Percentiles rank a stretch among this genome's conserved stretches.
Evolutionary conservation across 2,113 vertebrate species (phyloP).

Genomic region (Petromus typicus): DNA sequence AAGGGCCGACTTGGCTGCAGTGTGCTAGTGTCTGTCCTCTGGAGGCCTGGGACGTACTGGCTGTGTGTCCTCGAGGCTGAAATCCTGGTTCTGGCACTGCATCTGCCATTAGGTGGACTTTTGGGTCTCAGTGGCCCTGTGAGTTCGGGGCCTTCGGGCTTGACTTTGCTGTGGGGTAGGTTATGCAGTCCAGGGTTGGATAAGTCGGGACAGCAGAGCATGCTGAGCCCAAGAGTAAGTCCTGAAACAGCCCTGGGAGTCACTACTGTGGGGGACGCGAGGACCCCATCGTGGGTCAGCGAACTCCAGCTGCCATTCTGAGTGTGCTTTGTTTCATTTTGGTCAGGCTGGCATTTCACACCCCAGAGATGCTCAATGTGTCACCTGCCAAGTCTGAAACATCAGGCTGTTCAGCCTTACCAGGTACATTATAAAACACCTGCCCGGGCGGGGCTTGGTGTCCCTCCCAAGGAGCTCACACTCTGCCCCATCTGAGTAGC

Average conservation of each 20-base stretch:
- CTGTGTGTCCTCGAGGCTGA: neutral
- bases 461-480: conserved; percentile 28
- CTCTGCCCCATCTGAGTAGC: conserved; percentile 28
- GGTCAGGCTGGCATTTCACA: conserved; percentile 81
- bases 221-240: neutral
- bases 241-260: neutral
- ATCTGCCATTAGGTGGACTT: neutral
- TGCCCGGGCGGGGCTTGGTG: conserved; percentile 45
- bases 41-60: neutral
- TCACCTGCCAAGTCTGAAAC: conserved; percentile 75
- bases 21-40: neutral
- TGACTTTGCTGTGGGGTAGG: neutral
- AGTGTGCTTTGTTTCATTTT: conserved; percentile 78
- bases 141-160: neutral
- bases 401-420: conserved; percentile 75
- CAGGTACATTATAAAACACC: conserved; percentile 72
- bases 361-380: conserved; percentile 74
- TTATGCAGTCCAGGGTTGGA: neutral
- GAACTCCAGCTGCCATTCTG: conserved; percentile 49
- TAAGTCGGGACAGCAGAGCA: neutral
- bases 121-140: neutral
- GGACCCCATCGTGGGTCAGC: conserved; percentile 25
- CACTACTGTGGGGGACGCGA: conserved; percentile 43
- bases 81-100: neutral
- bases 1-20: neutral